Evolutionary conservation across 2,797 vertebrate genomes (phyloP), one percentile per base, ranked within the genome.

Genomic region (Semaprochilodus insignis): DNA sequence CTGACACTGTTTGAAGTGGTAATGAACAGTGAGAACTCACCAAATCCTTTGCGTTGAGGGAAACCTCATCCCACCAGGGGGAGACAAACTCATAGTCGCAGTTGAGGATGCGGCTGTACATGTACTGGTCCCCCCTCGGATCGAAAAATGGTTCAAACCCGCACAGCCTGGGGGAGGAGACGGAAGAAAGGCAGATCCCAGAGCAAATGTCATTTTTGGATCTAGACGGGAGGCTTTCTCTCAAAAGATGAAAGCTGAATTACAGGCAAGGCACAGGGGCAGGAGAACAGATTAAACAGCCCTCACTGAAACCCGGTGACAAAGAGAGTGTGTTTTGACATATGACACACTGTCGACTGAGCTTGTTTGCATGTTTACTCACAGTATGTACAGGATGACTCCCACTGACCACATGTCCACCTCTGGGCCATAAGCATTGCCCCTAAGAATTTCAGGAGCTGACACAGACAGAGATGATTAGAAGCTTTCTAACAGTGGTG

Each of bases 381-480:
- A 97, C 96, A 97, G 91, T 91, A 97, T 97, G 91, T 97, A 97
- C 71, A 97, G 94, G 91, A 97, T 97, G 89, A 97, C 96, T 0
- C 96, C 96, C 89, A 97, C 95, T 0, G 96, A 97, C 96, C 96
- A 97, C 96, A 97, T 96, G 90, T 97, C 96, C 88, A 97, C 96
- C 85, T 97, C 95, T 0, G 96, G 95, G 0, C 97, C 96, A 0
- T 97, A 98, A 0, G 94, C 94, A 1, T 93, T 93, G 44, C 95
- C 96, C 31, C 94, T 90, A 83, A 96, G 95, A 84, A 96, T 94
- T 87, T 95, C 95, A 0, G 94, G 94, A 84, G 95, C 95, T 97
- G 92, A 57, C 85, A 75, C 85, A 77, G 89, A 81, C 89, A n/a
- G 54, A 79, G 19, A 74, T 5, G 34, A 73, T 44, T 13, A 48